phyloP scores from a whole-genome alignment of 2,888 invertebrate genomes.

The Lycaena phlaeas region DNA sequence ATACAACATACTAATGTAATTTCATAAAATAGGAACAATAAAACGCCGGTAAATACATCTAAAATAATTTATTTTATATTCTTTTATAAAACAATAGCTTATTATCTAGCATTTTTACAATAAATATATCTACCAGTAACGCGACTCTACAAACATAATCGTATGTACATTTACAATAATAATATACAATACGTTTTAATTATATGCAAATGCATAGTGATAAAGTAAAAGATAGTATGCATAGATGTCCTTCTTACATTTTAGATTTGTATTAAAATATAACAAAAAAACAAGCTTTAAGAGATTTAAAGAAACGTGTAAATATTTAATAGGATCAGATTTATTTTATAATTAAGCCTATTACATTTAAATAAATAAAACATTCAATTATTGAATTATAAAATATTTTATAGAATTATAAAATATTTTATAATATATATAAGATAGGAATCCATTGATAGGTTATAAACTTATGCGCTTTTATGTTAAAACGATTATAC shows the following conservation, averaged over 20 bases:
- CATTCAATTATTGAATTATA: neutral
- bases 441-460: conserved; percentile 2
- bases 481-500: neutral
- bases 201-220: too few species aligned
- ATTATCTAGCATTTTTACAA: conserved; percentile 50
- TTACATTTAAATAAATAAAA: conserved; percentile 1
- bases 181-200: too few species aligned
- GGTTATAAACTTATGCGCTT: neutral
- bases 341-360: too few species aligned
- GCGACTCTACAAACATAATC: conserved; percentile 48
- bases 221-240: too few species aligned
- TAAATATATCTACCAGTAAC: conserved; percentile 42
- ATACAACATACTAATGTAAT: too few species aligned
- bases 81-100: conserved; percentile 69
- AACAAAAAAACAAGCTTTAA: too few species aligned
- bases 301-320: too few species aligned
- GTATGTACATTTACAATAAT: conserved; percentile 31
- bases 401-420: neutral
- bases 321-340: too few species aligned
- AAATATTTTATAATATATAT: too few species aligned
- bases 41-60: conserved; percentile 40
- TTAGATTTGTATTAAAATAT: too few species aligned
- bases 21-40: conserved; percentile 17
- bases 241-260: too few species aligned
- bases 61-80: conserved; percentile 68